Evolutionary conservation across 1,140 invertebrate species (phyloP).

Genomic region (Potamilus streckersoni): DNA sequence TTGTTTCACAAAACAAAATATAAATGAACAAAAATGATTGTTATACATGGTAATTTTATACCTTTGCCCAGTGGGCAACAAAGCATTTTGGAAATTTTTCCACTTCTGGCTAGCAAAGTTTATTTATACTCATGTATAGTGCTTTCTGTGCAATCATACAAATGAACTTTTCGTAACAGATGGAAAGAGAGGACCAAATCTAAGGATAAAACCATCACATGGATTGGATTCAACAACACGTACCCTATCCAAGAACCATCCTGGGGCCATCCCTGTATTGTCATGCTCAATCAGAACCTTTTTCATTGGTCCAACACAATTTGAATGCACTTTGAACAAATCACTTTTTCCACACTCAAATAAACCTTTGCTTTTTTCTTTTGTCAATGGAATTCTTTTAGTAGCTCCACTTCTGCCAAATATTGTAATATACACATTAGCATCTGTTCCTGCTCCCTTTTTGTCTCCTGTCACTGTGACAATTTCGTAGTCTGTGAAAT

Average conservation of each 20-base stretch:
- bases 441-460: conserved; percentile 60
- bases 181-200: background rate
- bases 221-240: conserved; percentile 13
- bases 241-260: conserved; percentile 68
- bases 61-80: no score
- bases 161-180: no score
- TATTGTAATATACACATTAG: conserved; percentile 65
- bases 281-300: conserved; percentile 68
- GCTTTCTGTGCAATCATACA: no score
- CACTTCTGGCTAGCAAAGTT: no score
- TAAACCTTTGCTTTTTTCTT: conserved; percentile 33
- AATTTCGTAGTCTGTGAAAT: conserved; percentile 62
- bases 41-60: no score
- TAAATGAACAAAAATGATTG: no score
- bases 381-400: conserved; percentile 58
- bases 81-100: no score
- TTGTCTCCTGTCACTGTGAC: conserved; percentile 63
- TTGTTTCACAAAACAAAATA: no score
- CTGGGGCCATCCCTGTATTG: conserved; percentile 65
- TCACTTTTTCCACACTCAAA: conserved; percentile 61
- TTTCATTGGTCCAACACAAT: conserved; percentile 65
- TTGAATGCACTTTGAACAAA: conserved; percentile 58
- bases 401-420: conserved; percentile 65
- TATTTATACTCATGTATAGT: no score
- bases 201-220: background rate